Base-by-base conservation (phyloP, 35 echinoderm and acorn worm species). In the Apostichopus californicus region DNA sequence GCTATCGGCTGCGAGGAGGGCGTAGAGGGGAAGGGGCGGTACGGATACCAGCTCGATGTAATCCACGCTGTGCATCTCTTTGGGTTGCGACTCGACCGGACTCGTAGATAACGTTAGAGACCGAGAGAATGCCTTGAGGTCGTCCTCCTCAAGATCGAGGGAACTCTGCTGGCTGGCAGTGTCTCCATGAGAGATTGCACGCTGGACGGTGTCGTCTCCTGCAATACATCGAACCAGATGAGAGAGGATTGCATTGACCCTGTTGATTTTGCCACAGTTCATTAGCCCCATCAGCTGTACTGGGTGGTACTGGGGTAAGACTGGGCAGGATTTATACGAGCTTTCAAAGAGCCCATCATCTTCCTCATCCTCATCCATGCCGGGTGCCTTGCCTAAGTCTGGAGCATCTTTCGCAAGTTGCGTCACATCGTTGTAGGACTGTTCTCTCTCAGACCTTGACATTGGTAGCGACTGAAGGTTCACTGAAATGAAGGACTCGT, bases 241-340 rank as follows among this genome's bases (percentile, higher is more conserved):
- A 20, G 95, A 95, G 0, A 99, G 89, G 18, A 99, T 99, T 80
- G 97, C 97, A 79, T 96, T 99, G 79, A 99, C 97, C 13, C 97
- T 91, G 6, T 94, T 94, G 59, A 99, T 91, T 57, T 93, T 99
- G 14, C 97, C 97, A 90, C 97, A 96, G 73, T 96, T 99, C 93
- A 99, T 92, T 25, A 99, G 87, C 23, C 93, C 97, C 93, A 94
- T 99, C 78, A 99, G 77, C 71, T 96, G 95, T 81, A 91, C 96
- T 18, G 97, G 97, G 75, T 99, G 97, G 61, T 99, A 99, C 86
- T 99, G 97, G 20, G 97, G 97, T 56, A 99, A 87, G 34, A 99
- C 95, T 54, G 94, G 95, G 68, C 92, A 99, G 6, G 91, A 77
- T 56, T 90, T 92, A 66, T 99, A 94, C 0, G 97, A 96, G 28